Percentiles rank a stretch among this genome's conserved stretches.
These are phyloP conservation scores for Macrosiphum euphorbiae DNA, from an alignment of 2,888 invertebrate species.

Conservation along the genomic window DNA sequence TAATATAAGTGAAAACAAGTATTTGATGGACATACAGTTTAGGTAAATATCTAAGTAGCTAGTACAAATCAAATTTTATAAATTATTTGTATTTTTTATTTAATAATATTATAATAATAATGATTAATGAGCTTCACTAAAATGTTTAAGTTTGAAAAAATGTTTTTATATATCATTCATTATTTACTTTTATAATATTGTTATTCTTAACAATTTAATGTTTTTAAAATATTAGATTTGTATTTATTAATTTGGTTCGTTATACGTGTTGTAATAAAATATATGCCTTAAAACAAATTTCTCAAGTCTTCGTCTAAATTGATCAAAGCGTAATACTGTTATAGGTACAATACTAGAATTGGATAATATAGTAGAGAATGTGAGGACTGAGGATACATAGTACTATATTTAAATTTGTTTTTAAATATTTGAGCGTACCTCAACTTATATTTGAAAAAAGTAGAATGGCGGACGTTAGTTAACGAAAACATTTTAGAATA, in stretches of 20 bases:
- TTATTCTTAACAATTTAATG: background rate
- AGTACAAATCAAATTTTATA: background rate
- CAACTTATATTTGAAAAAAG: background rate
- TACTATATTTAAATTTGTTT: conserved; percentile 1
- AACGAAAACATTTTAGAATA: background rate
- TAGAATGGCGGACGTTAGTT: background rate
- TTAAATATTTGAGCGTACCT: background rate
- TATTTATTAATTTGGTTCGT: background rate
- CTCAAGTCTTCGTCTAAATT: background rate
- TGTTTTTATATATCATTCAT: background rate
- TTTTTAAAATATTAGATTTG: background rate
- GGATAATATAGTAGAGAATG: background rate
- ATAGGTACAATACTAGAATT: background rate
- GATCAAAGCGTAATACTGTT: background rate
- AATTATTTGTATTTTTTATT: background rate
- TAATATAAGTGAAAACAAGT: background rate
- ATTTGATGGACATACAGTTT: background rate
- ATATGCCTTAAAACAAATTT: background rate
- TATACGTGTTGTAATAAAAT: background rate
- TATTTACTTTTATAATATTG: background rate
- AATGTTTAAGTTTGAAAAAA: background rate
- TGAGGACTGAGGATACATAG: background rate
- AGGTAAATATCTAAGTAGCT: background rate
- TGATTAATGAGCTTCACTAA: background rate
- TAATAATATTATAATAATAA: background rate